Percentiles rank a stretch among this genome's conserved stretches.
Conservation (phyloP, 2,888 invertebrate species). For the Sclerodermus sp. region DNA sequence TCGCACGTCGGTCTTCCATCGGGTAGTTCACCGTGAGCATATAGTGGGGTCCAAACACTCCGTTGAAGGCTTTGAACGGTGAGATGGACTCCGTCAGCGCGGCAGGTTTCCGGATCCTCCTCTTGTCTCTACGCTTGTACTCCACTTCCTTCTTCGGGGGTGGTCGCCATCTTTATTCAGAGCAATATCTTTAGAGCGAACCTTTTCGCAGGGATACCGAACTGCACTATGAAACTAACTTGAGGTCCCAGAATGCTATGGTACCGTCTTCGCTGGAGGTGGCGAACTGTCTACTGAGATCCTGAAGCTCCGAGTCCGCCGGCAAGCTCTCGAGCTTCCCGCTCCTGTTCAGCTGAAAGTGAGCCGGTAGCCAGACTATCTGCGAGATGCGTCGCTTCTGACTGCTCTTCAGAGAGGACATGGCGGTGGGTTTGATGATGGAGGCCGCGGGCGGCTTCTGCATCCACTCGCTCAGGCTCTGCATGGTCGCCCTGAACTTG, state of each 20-base stretch:
- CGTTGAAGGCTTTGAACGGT: conserved; percentile 64
- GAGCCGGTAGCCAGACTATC: conserved; percentile 71
- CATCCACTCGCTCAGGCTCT: conserved; percentile 71
- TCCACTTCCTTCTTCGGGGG: conserved; percentile 4
- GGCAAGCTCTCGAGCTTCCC: conserved; percentile 61
- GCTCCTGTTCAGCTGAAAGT: conserved; percentile 63
- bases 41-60: conserved; percentile 67
- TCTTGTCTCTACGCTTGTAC: conserved; percentile 31
- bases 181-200: too few relatives aligned
- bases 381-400: conserved; percentile 67
- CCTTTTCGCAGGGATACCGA: too few relatives aligned
- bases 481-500: conserved; percentile 66
- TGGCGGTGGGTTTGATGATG: conserved; percentile 64
- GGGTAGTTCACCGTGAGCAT: conserved; percentile 60
- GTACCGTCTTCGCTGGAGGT: conserved; percentile 70
- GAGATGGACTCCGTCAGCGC: conserved; percentile 66
- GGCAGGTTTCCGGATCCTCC: conserved; percentile 56
- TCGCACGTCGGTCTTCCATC: conserved; percentile 55
- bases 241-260: conserved; percentile 73
- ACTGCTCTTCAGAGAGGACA: conserved; percentile 66
- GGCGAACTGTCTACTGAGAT: conserved; percentile 65
- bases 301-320: conserved; percentile 45
- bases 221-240: conserved; percentile 48
- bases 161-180: conserved; percentile 10
- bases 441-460: conserved; percentile 64